A percentile compares a stretch with the other conserved stretches of the same genome.
phyloP scores from a whole-genome alignment of 2,797 vertebrate genomes.

The Lophius americanus region DNA sequence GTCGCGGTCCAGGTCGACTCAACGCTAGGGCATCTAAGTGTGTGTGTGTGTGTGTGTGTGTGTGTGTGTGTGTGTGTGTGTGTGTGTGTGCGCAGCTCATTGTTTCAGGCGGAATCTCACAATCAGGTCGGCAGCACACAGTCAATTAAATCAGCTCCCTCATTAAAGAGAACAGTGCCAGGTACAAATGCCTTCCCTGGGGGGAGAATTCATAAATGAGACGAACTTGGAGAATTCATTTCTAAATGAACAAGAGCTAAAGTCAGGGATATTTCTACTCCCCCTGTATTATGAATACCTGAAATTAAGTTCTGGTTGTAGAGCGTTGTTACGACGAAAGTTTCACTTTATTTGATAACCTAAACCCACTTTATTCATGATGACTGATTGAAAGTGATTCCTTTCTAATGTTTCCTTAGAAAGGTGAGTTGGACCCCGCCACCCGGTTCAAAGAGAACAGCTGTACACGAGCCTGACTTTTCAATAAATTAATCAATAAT shows the following conservation, averaged over 20 bases:
- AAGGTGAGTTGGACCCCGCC: too few species aligned
- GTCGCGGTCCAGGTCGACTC: constrained; percentile 37
- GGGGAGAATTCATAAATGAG: constrained; percentile 77
- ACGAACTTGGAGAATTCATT: constrained; percentile 63
- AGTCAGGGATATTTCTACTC: constrained; percentile 1
- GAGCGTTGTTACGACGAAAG: background rate
- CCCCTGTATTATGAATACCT: constrained; percentile 2
- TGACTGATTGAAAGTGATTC: background rate
- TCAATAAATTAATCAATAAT: too few species aligned
- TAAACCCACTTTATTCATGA: background rate
- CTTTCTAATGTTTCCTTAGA: background rate
- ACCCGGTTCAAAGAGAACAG: too few species aligned
- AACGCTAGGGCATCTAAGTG: constrained; percentile 8
- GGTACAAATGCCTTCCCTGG: constrained; percentile 74
- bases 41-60: constrained; percentile 1
- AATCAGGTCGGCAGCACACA: constrained; percentile 42
- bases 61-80: constrained; percentile 8
- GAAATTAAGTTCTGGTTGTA: background rate
- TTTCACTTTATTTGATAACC: background rate
- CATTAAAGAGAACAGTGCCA: constrained; percentile 74
- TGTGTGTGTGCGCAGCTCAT: constrained; percentile 27
- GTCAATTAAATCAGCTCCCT: constrained; percentile 73
- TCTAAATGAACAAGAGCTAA: constrained; percentile 54
- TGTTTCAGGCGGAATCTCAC: constrained; percentile 47
- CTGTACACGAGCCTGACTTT: too few species aligned